Conservation (phyloP, 2,113 vertebrate genomes). For the Amazona guildingii region DNA sequence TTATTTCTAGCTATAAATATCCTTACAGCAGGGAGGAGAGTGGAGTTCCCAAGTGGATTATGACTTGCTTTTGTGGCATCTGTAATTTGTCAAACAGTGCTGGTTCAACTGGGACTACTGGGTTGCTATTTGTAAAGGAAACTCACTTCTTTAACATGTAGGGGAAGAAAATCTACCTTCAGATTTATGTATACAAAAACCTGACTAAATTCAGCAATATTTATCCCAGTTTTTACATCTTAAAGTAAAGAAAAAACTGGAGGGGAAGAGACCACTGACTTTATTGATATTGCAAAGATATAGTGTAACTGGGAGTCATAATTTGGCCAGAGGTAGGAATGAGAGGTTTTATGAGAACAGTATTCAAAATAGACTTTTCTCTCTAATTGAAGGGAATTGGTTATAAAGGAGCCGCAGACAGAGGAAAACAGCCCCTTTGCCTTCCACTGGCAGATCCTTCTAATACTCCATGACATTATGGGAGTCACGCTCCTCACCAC, state of each 20-base stretch:
- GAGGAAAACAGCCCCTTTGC: background rate
- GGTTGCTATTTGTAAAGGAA: background rate
- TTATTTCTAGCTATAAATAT: slow-evolving; percentile 43
- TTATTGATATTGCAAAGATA: background rate
- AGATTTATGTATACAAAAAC: background rate
- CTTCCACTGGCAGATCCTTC: background rate
- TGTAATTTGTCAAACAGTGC: slow-evolving; percentile 22
- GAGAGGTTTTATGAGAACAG: background rate
- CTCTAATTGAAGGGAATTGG: background rate
- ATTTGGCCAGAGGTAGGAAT: background rate
- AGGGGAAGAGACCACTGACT: background rate
- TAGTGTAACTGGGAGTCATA: background rate
- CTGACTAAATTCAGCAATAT: background rate
- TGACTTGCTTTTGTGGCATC: background rate
- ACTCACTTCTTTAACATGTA: background rate
- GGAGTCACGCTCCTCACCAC: background rate
- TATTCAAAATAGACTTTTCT: background rate
- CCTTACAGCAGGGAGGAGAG: background rate
- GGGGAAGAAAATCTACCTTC: background rate
- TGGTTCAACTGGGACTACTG: background rate
- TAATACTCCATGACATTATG: background rate
- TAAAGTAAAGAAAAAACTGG: background rate
- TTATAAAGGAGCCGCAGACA: background rate
- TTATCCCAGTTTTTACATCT: background rate
- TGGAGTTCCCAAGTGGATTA: background rate